Conservation (phyloP, 2,113 vertebrate genomes). For the Sapayoa aenigma region DNA sequence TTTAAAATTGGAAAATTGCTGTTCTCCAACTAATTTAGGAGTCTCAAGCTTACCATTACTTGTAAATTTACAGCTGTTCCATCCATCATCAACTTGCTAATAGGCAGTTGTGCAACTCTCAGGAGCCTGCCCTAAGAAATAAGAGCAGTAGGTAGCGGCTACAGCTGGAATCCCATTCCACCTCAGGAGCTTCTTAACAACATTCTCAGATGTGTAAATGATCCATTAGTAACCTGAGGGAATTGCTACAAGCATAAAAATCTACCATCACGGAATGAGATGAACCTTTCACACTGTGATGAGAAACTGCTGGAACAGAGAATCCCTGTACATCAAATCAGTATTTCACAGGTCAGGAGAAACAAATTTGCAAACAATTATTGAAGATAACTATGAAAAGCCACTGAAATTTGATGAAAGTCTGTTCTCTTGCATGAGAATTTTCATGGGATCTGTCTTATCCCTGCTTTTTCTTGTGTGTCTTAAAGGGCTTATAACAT, state of each 20-base stretch:
- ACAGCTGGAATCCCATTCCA: conserved; percentile 69
- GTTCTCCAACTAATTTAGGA: conserved; percentile 60
- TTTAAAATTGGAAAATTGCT: conserved; percentile 53
- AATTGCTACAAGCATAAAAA: conserved; percentile 58
- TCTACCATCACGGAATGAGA: conserved; percentile 59
- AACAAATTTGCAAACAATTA: not conserved
- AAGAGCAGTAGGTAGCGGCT: conserved; percentile 68
- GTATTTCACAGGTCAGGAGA: not conserved
- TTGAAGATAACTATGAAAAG: not conserved
- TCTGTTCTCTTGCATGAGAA: not conserved
- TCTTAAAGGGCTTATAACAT: not conserved
- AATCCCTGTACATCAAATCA: not conserved
- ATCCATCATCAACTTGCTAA: conserved; percentile 72
- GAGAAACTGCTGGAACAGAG: conserved; percentile 10
- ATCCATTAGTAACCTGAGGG: conserved; percentile 70
- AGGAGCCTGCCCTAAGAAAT: conserved; percentile 64
- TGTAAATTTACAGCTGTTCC: conserved; percentile 70
- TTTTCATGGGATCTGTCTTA: not conserved
- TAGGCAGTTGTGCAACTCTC: conserved; percentile 70
- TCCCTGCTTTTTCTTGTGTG: not conserved
- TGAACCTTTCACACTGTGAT: conserved; percentile 1
- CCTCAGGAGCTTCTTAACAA: conserved; percentile 73
- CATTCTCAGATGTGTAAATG: conserved; percentile 78
- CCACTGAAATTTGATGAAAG: not conserved
- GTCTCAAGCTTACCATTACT: conserved; percentile 67